These are phyloP conservation scores for Microchrysa polita DNA, from an alignment of 2,888 invertebrate genomes.

Conservation along the genomic window DNA sequence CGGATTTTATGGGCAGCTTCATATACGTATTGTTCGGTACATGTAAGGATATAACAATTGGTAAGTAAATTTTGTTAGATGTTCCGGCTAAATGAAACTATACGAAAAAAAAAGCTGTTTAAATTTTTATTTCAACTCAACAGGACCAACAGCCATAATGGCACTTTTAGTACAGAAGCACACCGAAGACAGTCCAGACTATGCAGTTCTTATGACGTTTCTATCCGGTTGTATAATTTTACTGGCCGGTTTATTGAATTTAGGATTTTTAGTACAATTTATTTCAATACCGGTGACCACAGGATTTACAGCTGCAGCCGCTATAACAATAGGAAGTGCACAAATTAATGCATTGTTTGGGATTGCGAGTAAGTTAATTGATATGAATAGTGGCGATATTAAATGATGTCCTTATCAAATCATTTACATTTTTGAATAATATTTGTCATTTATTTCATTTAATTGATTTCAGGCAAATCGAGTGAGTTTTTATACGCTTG, in stretches of 20 bases:
- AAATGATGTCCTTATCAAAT: too few species aligned
- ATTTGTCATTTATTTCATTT: not conserved
- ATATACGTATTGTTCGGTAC: conserved; percentile 92
- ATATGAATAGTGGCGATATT: too few species aligned
- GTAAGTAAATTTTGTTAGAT: conserved; percentile 64
- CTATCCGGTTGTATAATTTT: conserved; percentile 77
- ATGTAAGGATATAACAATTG: conserved; percentile 81
- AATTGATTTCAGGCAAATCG: conserved; percentile 58
- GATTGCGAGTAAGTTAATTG: conserved; percentile 69
- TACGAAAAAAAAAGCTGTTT: too few species aligned
- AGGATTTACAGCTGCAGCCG: conserved; percentile 87
- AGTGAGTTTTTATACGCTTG: conserved; percentile 73
- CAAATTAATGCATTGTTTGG: conserved; percentile 81
- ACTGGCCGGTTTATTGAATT: conserved; percentile 76
- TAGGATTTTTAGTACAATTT: conserved; percentile 84
- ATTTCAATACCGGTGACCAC: conserved; percentile 86
- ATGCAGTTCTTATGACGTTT: conserved; percentile 78
- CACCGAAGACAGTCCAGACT: conserved; percentile 71
- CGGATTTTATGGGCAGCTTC: conserved; percentile 94
- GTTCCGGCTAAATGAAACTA: too few species aligned
- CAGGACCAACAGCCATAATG: conserved; percentile 91
- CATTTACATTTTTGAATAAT: too few species aligned
- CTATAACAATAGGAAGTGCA: conserved; percentile 82
- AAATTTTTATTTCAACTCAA: not conserved
- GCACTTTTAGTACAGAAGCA: conserved; percentile 81